Percentiles rank a stretch among this genome's conserved stretches.
Conservation (phyloP, 1,140 invertebrate species). For the Bombus impatiens region DNA sequence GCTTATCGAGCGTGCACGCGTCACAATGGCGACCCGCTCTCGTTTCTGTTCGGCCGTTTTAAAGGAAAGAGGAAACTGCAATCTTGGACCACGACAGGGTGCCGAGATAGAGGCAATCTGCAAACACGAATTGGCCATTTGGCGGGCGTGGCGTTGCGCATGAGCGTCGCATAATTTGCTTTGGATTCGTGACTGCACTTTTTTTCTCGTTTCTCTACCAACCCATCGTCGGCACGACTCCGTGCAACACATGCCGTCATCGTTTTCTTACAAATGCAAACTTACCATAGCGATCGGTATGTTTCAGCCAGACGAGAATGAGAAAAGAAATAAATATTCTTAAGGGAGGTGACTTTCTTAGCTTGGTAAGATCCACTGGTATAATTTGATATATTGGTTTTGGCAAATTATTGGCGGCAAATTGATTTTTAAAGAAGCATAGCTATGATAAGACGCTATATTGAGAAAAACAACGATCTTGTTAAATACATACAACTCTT, state of each 20-base stretch:
- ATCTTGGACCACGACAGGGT: slow-evolving; percentile 76
- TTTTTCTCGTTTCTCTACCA: slow-evolving; percentile 49
- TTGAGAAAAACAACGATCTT: no score
- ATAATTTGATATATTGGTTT: no score
- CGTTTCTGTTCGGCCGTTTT: slow-evolving; percentile 56
- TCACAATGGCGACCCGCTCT: slow-evolving; percentile 15
- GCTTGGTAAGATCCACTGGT: no score
- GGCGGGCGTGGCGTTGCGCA: slow-evolving; percentile 76
- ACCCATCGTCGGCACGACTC: slow-evolving; percentile 39
- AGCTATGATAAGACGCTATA: no score
- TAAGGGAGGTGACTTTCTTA: neutral
- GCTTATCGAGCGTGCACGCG: slow-evolving; percentile 36
- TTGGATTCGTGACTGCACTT: slow-evolving; percentile 66
- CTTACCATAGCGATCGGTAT: neutral
- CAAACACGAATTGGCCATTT: slow-evolving; percentile 82
- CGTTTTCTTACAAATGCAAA: slow-evolving; percentile 29
- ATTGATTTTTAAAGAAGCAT: no score
- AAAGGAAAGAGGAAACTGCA: slow-evolving; percentile 79
- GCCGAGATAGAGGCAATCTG: slow-evolving; percentile 81
- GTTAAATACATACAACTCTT: no score
- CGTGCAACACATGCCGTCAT: slow-evolving; percentile 21
- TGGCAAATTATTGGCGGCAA: no score
- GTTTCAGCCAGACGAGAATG: neutral
- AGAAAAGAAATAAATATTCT: no score
- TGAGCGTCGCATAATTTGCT: slow-evolving; percentile 73